Evolutionary conservation across 1,140 invertebrate species (phyloP).

Genomic region (Ctenoplectra terminalis): DNA sequence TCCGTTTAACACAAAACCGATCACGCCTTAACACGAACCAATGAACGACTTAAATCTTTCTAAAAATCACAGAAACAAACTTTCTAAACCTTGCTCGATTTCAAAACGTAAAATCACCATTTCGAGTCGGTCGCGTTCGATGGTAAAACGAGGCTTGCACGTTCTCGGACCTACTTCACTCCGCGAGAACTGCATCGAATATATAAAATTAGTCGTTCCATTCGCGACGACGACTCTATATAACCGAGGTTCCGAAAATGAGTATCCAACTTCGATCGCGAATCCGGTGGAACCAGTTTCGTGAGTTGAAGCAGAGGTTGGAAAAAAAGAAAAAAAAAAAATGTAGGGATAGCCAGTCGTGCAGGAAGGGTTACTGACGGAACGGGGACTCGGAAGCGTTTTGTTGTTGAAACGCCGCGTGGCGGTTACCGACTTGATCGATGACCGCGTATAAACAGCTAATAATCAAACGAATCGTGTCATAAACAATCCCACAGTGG

Average conservation of each 20-base stretch:
- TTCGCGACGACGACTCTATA: conserved; percentile 12
- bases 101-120: background rate
- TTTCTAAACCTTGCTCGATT: background rate
- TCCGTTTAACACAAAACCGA: background rate
- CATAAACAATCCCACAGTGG: conserved; percentile 75
- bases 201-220: conserved; percentile 32
- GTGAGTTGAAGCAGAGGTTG: conserved; percentile 27
- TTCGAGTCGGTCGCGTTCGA: background rate
- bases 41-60: background rate
- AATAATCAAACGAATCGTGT: conserved; percentile 82
- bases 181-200: conserved; percentile 6
- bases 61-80: background rate
- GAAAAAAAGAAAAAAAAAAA: conserved; percentile 30
- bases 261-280: conserved; percentile 27
- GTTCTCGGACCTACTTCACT: background rate
- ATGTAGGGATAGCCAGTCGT: conserved; percentile 51
- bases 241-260: conserved; percentile 54
- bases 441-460: conserved; percentile 80
- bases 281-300: conserved; percentile 60
- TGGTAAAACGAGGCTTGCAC: background rate
- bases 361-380: conserved; percentile 62
- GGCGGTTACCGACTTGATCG: conserved; percentile 72
- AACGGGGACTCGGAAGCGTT: conserved; percentile 61
- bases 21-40: background rate
- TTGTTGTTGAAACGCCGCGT: conserved; percentile 70